Percentiles rank a stretch among this genome's conserved stretches.
Evolutionary conservation across 2,888 invertebrate species (phyloP).

Genomic region (Ametastegia equiseti): DNA sequence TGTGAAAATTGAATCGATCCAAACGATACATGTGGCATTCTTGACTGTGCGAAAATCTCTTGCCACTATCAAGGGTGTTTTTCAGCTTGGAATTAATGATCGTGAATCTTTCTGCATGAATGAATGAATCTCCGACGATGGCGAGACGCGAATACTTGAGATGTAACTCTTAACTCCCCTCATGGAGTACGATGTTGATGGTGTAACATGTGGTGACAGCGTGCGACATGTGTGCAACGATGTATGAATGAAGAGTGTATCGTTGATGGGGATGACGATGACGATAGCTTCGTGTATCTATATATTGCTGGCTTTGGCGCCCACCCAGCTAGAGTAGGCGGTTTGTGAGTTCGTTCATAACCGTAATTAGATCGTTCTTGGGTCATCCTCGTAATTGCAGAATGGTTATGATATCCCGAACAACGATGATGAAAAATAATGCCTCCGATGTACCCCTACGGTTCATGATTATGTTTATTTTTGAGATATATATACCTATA

Average conservation of each 20-base stretch:
- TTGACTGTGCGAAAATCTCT: too few species aligned
- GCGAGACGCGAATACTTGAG: neutral
- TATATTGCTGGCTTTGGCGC: neutral
- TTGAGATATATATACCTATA: neutral
- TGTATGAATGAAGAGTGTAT: neutral
- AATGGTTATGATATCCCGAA: neutral
- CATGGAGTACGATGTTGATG: neutral
- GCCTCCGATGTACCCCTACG: neutral
- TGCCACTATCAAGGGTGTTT: neutral
- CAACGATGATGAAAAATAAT: neutral
- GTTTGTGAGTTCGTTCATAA: neutral
- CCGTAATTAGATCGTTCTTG: conserved; percentile 25
- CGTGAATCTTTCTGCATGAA: neutral
- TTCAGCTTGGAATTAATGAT: neutral
- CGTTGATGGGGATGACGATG: conserved; percentile 6
- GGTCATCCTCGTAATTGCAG: conserved; percentile 1
- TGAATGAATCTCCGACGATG: neutral
- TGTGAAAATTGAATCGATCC: too few species aligned
- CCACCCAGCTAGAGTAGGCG: neutral
- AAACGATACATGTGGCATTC: too few species aligned
- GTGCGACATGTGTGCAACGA: neutral
- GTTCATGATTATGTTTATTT: conserved; percentile 17
- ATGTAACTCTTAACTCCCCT: neutral
- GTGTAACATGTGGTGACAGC: neutral
- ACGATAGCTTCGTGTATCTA: conserved; percentile 9